A percentile compares a stretch with the other conserved stretches of the same genome.
Evolutionary conservation across 2,113 vertebrate species (phyloP).

Genomic region (Azemiops feae): DNA sequence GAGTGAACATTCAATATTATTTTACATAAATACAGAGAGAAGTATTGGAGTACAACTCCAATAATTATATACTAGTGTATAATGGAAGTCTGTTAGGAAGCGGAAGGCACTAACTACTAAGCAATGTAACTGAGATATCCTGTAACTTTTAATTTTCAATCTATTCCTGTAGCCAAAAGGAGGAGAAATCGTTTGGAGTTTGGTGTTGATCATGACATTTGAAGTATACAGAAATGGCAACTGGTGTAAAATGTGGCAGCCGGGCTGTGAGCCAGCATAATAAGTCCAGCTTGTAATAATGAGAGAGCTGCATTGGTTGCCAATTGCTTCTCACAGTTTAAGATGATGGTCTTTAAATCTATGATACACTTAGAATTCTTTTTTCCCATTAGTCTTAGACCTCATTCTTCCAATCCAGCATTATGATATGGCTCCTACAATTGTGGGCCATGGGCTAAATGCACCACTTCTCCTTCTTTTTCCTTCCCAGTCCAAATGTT

Average conservation of each 20-base stretch:
- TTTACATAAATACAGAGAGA: neutral
- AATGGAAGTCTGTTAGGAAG: constrained; percentile 48
- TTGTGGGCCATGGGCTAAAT: neutral
- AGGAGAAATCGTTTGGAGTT: constrained; percentile 27
- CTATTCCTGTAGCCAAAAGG: constrained; percentile 38
- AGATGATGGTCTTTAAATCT: neutral
- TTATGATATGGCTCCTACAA: neutral
- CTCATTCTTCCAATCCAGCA: neutral
- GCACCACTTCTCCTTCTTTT: neutral
- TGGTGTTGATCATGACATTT: neutral
- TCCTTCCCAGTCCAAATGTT: neutral
- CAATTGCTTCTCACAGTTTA: neutral
- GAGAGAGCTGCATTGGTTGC: neutral
- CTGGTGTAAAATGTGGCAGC: neutral
- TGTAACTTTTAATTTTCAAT: constrained; percentile 45
- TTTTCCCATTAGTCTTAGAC: neutral
- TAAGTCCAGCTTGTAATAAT: neutral
- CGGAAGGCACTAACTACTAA: constrained; percentile 40
- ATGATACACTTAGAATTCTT: neutral
- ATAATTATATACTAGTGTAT: constrained; percentile 31
- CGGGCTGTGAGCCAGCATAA: neutral
- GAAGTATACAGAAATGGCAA: neutral
- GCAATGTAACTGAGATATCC: constrained; percentile 31
- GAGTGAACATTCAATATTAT: constrained; percentile 8
- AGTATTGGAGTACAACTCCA: neutral